Evolutionary conservation across 2,888 invertebrate species (phyloP).

Genomic region (Cryptosula pallasiana): DNA sequence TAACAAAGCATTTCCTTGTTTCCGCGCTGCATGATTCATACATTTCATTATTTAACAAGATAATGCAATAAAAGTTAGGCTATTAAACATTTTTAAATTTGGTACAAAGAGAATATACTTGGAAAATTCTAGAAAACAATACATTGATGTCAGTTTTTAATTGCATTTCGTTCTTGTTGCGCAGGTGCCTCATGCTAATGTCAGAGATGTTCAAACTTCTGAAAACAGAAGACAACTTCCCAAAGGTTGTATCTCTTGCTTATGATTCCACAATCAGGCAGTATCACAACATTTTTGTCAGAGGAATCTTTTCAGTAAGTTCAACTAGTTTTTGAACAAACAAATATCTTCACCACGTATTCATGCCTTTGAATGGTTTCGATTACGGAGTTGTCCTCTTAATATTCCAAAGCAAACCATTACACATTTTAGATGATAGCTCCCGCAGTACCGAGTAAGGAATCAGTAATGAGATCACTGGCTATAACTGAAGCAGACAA

Average conservation of each 20-base stretch:
- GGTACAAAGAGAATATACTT: too few species aligned
- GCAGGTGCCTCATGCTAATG: not conserved
- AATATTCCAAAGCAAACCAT: not conserved
- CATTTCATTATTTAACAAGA: too few species aligned
- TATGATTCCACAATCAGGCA: not conserved
- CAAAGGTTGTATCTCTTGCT: not conserved
- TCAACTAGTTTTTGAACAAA: too few species aligned
- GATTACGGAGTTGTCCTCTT: too few species aligned
- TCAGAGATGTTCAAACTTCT: not conserved
- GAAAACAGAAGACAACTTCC: not conserved
- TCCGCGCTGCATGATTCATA: too few species aligned
- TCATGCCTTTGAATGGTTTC: too few species aligned
- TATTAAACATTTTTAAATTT: too few species aligned
- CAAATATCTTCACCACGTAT: too few species aligned
- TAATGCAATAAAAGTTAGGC: too few species aligned
- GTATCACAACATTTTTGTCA: constrained; percentile 12
- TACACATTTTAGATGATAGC: not conserved
- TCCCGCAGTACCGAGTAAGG: not conserved
- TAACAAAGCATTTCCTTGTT: too few species aligned
- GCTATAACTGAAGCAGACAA: not conserved
- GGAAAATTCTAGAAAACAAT: not conserved
- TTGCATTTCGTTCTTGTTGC: not conserved
- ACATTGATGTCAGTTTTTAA: not conserved
- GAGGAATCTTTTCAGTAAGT: not conserved
- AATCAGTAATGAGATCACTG: not conserved